Conservation (phyloP, 1,140 invertebrate genomes). For the Streblospio benedicti region DNA sequence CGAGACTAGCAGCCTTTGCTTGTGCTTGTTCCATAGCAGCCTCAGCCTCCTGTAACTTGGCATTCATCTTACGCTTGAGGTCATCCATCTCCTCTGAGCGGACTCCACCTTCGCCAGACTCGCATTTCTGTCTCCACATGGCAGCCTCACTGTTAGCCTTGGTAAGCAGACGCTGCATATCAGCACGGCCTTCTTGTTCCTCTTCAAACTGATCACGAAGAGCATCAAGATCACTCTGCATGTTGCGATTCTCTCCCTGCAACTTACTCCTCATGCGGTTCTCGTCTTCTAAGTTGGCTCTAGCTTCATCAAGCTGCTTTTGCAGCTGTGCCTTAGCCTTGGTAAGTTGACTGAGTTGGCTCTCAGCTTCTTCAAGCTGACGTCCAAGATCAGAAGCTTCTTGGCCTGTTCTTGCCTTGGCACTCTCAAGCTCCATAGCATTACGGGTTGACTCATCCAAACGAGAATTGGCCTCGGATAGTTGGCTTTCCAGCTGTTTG, state of each 20-base stretch:
- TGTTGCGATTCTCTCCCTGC: slow-evolving; percentile 57
- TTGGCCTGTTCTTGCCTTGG: slow-evolving; percentile 61
- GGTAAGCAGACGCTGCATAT: slow-evolving; percentile 84
- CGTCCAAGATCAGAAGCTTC: slow-evolving; percentile 86
- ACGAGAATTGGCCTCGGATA: slow-evolving; percentile 89
- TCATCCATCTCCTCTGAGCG: slow-evolving; percentile 96
- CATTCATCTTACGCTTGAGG: slow-evolving; percentile 92
- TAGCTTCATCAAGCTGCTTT: slow-evolving; percentile 91
- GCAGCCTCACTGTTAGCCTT: slow-evolving; percentile 62
- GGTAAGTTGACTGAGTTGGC: slow-evolving; percentile 86
- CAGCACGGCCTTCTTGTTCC: slow-evolving; percentile 64
- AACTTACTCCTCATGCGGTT: slow-evolving; percentile 33
- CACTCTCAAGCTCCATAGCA: slow-evolving; percentile 34
- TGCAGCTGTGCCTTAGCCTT: slow-evolving; percentile 65
- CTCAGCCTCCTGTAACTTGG: slow-evolving; percentile 91
- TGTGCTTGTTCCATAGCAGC: slow-evolving; percentile 82
- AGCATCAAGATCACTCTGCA: slow-evolving; percentile 95
- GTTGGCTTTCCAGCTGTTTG: slow-evolving; percentile 87
- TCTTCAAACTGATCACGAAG: slow-evolving; percentile 89
- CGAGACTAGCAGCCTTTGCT: slow-evolving; percentile 88
- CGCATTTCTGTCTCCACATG: slow-evolving; percentile 28
- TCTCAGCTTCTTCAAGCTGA: slow-evolving; percentile 95
- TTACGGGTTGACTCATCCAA: slow-evolving; percentile 57
- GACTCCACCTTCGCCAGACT: slow-evolving; percentile 77
- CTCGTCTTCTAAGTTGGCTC: slow-evolving; percentile 90